phyloP scores from a whole-genome alignment of 1,140 invertebrate species.

The Drosophila aff. region DNA sequence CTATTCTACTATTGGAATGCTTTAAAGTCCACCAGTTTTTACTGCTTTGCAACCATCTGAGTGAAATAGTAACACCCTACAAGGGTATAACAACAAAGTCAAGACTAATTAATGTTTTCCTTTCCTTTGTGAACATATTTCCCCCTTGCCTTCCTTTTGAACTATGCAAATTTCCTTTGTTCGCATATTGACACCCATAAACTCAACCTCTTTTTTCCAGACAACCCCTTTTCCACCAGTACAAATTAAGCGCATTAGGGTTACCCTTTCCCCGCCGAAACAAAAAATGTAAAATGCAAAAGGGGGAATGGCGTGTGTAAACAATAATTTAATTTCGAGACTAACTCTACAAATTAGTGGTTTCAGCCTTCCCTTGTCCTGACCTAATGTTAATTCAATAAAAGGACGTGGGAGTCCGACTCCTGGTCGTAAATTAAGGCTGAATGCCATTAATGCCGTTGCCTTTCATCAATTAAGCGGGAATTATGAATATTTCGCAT shows the following conservation, averaged over 20 bases:
- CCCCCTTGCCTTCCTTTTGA: neutral
- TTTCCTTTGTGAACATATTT: neutral
- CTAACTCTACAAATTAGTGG: slow-evolving; percentile 69
- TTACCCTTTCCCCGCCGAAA: neutral
- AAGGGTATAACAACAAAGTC: slow-evolving; percentile 6
- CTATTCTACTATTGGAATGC: neutral
- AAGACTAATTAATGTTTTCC: slow-evolving; percentile 51
- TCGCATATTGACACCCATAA: slow-evolving; percentile 50
- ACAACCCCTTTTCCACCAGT: slow-evolving; percentile 48
- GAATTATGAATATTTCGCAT: slow-evolving; percentile 49
- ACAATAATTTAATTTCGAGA: slow-evolving; percentile 74
- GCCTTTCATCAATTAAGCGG: slow-evolving; percentile 44
- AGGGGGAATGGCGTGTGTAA: slow-evolving; percentile 51
- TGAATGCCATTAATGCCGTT: slow-evolving; percentile 31
- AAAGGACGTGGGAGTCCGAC: neutral
- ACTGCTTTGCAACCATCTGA: too few species aligned
- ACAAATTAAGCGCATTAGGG: slow-evolving; percentile 29
- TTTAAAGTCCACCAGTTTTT: neutral
- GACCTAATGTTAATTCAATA: slow-evolving; percentile 45
- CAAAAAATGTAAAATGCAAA: slow-evolving; percentile 25
- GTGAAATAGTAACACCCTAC: too few species aligned
- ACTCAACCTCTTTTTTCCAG: slow-evolving; percentile 13
- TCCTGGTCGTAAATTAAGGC: slow-evolving; percentile 21
- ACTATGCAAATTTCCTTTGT: slow-evolving; percentile 59
- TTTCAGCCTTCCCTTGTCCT: slow-evolving; percentile 20